A percentile compares a stretch with the other conserved stretches of the same genome.
These are phyloP conservation scores for Podilymbus podiceps DNA, from an alignment of 2,113 vertebrate species.

Conservation along the genomic window DNA sequence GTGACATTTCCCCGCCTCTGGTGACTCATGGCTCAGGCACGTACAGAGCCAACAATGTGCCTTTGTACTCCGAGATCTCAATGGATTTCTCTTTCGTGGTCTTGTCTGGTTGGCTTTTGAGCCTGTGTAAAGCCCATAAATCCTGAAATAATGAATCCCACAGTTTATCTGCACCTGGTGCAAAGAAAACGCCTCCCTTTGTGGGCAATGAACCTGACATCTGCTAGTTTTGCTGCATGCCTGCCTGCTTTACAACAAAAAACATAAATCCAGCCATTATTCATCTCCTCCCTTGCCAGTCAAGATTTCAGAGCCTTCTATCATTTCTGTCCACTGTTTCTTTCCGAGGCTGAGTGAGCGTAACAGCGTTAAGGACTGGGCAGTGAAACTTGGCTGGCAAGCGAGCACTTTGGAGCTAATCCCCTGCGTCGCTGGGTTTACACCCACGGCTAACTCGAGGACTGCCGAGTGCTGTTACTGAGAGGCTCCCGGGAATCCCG, in stretches of 20 bases:
- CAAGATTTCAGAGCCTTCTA: neutral
- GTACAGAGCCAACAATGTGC: conserved; percentile 35
- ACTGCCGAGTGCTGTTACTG: fast-evolving
- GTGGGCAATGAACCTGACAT: neutral
- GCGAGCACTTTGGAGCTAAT: neutral
- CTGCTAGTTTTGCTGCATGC: neutral
- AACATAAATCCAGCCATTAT: neutral
- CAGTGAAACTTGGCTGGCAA: neutral
- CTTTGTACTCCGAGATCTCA: conserved; percentile 9
- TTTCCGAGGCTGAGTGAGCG: neutral
- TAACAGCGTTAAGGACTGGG: neutral
- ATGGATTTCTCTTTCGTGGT: conserved; percentile 43
- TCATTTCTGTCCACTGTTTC: neutral
- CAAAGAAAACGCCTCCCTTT: neutral
- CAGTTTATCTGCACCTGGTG: conserved; percentile 33
- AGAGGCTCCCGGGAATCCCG: neutral
- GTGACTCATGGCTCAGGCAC: conserved; percentile 56
- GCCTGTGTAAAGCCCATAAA: conserved; percentile 26
- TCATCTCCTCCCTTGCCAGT: neutral
- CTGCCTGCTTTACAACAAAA: neutral
- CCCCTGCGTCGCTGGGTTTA: fast-evolving
- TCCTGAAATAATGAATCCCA: conserved; percentile 28
- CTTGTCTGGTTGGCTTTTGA: conserved; percentile 54
- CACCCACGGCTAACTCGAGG: neutral
- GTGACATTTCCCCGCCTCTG: conserved; percentile 20